These are phyloP conservation scores for Epicauta chinensis DNA, from an alignment of 1,140 invertebrate genomes.

Conservation along the genomic window DNA sequence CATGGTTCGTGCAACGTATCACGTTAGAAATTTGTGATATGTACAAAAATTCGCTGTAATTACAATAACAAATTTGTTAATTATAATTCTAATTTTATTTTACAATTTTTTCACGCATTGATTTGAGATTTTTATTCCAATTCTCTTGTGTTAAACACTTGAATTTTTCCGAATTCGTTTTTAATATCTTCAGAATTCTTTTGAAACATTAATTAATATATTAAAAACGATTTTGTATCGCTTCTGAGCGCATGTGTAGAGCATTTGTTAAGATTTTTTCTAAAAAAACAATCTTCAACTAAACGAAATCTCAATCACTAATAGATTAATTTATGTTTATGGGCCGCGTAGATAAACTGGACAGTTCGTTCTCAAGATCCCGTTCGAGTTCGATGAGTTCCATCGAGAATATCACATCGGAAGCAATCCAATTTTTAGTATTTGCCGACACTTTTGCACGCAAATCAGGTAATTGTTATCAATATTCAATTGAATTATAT, in stretches of 20 bases:
- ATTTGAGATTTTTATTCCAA: too few species aligned
- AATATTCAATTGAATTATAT: background rate
- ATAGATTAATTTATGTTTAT: conserved; percentile 46
- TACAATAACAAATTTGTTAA: too few species aligned
- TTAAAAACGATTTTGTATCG: conserved; percentile 1
- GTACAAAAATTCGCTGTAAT: too few species aligned
- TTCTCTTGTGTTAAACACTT: too few species aligned
- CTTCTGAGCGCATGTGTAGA: conserved; percentile 24
- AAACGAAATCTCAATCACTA: conserved; percentile 7
- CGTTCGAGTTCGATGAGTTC: conserved; percentile 95
- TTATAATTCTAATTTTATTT: too few species aligned
- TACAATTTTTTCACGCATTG: too few species aligned
- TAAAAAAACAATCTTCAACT: too few species aligned
- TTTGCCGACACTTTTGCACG: conserved; percentile 94
- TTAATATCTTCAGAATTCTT: too few species aligned
- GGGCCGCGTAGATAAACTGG: conserved; percentile 87
- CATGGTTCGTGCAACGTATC: conserved; percentile 21
- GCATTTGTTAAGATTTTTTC: background rate
- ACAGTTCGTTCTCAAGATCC: conserved; percentile 91
- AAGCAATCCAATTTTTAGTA: conserved; percentile 91
- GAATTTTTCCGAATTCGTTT: too few species aligned
- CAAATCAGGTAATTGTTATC: conserved; percentile 70
- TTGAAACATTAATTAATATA: too few species aligned
- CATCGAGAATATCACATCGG: conserved; percentile 91
- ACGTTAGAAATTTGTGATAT: background rate